Evolutionary conservation across 2,888 invertebrate genomes (phyloP).

Genomic region (Perithous albicinctus): DNA sequence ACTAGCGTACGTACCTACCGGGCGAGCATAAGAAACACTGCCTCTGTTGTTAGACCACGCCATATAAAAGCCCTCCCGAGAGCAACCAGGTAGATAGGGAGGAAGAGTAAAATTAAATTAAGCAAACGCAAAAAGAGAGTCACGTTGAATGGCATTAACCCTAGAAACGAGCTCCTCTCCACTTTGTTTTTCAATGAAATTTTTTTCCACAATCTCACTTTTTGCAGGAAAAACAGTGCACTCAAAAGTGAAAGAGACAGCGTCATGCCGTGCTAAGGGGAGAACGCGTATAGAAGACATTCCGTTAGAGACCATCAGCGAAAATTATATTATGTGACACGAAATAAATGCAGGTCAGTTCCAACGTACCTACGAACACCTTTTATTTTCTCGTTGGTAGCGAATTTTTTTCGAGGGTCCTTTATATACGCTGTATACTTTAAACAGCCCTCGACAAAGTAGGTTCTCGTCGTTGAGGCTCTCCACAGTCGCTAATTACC

Average conservation of each 20-base stretch:
- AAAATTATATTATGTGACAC: conserved; percentile 33
- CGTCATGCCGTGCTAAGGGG: conserved; percentile 1
- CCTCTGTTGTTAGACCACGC: conserved; percentile 8
- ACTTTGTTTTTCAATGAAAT: conserved; percentile 8
- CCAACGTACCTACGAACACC: background rate
- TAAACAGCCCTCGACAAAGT: conserved; percentile 14
- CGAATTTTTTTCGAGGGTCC: conserved; percentile 15
- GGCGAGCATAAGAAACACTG: conserved; percentile 26
- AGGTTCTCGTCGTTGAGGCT: background rate
- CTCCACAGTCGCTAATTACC: conserved; percentile 48
- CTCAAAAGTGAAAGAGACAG: conserved; percentile 19
- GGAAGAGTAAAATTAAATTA: conserved; percentile 47
- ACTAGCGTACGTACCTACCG: conserved; percentile 16
- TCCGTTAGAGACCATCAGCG: background rate
- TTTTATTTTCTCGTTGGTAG: background rate
- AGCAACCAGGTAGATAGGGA: conserved; percentile 25
- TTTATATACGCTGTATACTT: background rate
- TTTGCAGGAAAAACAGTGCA: conserved; percentile 30
- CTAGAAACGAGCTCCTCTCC: conserved; percentile 9
- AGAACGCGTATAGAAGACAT: conserved; percentile 17
- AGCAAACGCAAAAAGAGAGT: conserved; percentile 28
- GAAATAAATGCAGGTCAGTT: conserved; percentile 39
- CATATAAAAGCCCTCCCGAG: conserved; percentile 31
- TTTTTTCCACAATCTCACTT: background rate
- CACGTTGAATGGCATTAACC: conserved; percentile 55